Conservation (phyloP, 2,888 invertebrate genomes). For the Andrena haemorrhoa region DNA sequence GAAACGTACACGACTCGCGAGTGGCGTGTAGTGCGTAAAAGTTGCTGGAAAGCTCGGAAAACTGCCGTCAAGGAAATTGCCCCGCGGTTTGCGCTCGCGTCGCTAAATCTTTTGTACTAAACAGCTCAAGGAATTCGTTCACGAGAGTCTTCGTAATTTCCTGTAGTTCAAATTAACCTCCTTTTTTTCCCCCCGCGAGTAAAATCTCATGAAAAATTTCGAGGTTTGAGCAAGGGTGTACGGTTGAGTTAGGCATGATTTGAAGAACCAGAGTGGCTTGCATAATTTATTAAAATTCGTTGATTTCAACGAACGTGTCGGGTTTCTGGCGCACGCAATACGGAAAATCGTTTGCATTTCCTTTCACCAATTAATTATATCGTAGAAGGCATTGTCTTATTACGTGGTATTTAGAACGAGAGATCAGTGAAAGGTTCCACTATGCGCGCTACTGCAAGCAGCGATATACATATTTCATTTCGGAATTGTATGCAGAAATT, state of each 20-base stretch:
- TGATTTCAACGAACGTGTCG: background rate
- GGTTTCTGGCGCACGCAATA: background rate
- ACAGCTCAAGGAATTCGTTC: background rate
- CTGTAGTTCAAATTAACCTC: background rate
- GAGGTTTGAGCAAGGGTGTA: no score
- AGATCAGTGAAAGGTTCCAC: constrained; percentile 11
- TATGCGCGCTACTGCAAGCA: background rate
- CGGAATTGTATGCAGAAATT: constrained; percentile 9
- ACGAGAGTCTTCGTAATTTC: background rate
- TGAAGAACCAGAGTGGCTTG: background rate
- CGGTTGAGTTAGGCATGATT: background rate
- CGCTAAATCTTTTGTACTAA: background rate
- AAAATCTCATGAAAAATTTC: background rate
- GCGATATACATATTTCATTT: constrained; percentile 13
- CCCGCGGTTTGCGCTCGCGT: background rate
- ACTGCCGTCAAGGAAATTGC: constrained; percentile 16
- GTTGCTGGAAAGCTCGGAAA: background rate
- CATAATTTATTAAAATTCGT: background rate
- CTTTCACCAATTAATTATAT: constrained; percentile 23
- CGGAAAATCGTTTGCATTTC: background rate
- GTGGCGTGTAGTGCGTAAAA: background rate
- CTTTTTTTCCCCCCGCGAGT: background rate
- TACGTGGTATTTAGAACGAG: constrained; percentile 19
- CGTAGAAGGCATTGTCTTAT: constrained; percentile 15
- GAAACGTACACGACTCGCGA: background rate